phyloP scores from a whole-genome alignment of 2,113 vertebrate genomes.

The Calyptomena viridis region DNA sequence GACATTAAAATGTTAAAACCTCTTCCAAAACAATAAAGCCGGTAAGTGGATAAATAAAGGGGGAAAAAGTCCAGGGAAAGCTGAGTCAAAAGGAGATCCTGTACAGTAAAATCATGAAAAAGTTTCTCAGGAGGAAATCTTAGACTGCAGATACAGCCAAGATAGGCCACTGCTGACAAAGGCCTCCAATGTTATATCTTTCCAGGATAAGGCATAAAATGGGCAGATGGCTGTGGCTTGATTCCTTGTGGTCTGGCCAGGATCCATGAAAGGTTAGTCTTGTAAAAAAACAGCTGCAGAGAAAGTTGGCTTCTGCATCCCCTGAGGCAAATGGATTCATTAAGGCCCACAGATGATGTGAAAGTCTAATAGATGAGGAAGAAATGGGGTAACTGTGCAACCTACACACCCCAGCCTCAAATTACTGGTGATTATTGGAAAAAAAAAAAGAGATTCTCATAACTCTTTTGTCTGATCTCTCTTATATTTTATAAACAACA shows the following conservation, averaged over 20 bases:
- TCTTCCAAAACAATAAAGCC: background rate
- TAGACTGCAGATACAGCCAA: background rate
- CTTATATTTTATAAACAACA: background rate
- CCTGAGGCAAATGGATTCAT: background rate
- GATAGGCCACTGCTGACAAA: background rate
- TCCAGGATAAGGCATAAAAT: slow-evolving; percentile 9
- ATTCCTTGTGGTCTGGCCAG: slow-evolving; percentile 22
- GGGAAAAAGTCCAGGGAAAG: background rate
- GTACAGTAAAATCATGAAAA: background rate
- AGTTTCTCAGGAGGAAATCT: background rate
- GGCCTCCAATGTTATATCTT: background rate
- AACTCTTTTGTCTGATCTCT: background rate
- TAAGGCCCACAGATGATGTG: background rate
- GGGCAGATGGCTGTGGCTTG: background rate
- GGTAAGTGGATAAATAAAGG: background rate
- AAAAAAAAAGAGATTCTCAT: background rate
- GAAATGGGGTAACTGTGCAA: background rate
- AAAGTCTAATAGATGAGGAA: background rate
- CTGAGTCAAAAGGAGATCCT: background rate
- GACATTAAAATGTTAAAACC: background rate
- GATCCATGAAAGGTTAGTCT: background rate
- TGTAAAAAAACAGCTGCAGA: background rate
- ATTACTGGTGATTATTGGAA: background rate
- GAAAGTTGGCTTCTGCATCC: background rate
- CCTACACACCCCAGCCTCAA: background rate